Conservation (phyloP, 2,797 vertebrate genomes). For the Pantherophis vulpinus region DNA sequence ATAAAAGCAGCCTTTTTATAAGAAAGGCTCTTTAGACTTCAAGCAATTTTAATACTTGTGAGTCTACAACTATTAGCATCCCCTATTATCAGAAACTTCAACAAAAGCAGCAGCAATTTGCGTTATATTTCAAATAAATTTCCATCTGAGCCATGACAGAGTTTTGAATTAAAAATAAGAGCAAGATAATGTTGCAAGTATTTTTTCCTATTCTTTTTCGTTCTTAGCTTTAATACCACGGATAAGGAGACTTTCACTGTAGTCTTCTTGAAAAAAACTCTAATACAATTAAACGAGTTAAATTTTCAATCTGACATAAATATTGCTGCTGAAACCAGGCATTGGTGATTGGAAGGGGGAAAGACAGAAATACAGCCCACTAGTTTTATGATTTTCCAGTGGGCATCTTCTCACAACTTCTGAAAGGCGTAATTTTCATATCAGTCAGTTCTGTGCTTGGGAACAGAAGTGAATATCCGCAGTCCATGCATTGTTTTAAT, state of each 20-base stretch:
- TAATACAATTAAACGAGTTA: too few species aligned
- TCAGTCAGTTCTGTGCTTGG: conserved; percentile 49
- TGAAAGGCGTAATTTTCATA: neutral
- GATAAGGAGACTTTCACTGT: neutral
- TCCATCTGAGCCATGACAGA: neutral
- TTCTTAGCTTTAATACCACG: neutral
- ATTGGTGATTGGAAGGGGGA: neutral
- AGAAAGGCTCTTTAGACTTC: neutral
- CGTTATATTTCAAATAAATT: neutral
- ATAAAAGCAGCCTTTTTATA: neutral
- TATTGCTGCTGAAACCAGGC: neutral
- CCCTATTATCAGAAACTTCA: neutral
- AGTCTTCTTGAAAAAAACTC: neutral
- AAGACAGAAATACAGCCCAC: neutral
- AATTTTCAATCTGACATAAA: neutral
- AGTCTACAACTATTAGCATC: neutral
- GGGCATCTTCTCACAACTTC: neutral
- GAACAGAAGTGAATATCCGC: conserved; percentile 75
- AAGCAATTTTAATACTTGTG: neutral
- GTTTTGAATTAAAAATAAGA: neutral
- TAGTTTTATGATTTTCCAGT: neutral
- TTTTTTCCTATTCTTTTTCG: neutral
- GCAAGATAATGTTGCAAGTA: neutral
- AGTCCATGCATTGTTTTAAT: conserved; percentile 78
- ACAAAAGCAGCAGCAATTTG: neutral